Evolutionary conservation across 1,140 invertebrate genomes (phyloP), one percentile per base, ranked within the genome.

Genomic region (Agrilus planipennis): DNA sequence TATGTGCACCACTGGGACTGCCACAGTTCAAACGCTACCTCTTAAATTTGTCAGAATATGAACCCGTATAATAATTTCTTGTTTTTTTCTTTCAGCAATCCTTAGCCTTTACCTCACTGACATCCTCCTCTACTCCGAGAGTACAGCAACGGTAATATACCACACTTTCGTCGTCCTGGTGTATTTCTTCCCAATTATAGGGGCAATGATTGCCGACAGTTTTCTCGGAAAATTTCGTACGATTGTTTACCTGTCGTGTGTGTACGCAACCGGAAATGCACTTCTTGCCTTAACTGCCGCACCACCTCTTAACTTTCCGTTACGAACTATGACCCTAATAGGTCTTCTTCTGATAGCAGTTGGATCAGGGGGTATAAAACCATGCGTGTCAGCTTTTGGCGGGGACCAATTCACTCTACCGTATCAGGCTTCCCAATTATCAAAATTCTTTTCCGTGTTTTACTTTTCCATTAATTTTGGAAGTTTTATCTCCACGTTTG

Each of bases 341-440:
- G 89, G 89, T 0, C 63, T 94, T 40, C 50, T 79, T 0, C 63
- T 93, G 11, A 89, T 95, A 47, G 89, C 89, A 2, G 39, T 92
- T 10, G 90, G 91, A 1, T 91, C 89, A 0, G 95, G 92, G 6
- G 90, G 94, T 2, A 98, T 99, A 53, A 99, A 99, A 59, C 92
- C 95, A 1, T 97, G 92, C 59, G 93, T 98, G 0, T 78, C 89
- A 0, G 86, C 94, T 0, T 98, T 99, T 62, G 95, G 95, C 14
- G 95, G 90, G 0, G 94, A 99, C 65, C 95, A 99, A 67, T 94
- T 93, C 60, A 67, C 74, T 43, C 47, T 88, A 23, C 87, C 87
- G 0, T 75, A 81, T 53, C 86, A 84, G 64, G 77, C 76, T 52
- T 63, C 63, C 43, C 77, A 90, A 54, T 62, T 93, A 27, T 72